Evolutionary conservation across 2,888 invertebrate genomes (phyloP).

Genomic region (Acleris sparsana): DNA sequence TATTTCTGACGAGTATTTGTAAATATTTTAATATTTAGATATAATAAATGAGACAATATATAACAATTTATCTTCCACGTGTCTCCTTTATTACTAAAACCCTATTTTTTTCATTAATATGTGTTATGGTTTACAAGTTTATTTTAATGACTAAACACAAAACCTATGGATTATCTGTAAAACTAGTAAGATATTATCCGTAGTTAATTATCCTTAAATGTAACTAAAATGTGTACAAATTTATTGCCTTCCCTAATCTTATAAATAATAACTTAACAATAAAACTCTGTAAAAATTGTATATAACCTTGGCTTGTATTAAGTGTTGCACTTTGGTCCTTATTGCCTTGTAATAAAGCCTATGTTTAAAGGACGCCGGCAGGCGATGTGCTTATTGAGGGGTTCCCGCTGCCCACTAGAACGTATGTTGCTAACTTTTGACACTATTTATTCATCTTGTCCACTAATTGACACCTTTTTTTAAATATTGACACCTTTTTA

Average conservation of each 20-base stretch:
- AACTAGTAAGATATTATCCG: too few relatives aligned
- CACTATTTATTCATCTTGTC: constrained; percentile 12
- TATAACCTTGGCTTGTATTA: constrained; percentile 38
- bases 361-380: constrained; percentile 74
- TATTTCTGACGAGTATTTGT: too few relatives aligned
- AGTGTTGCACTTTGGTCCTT: constrained; percentile 33
- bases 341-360: constrained; percentile 52
- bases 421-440: constrained; percentile 61
- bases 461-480: neutral
- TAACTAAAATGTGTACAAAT: too few relatives aligned
- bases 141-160: too few relatives aligned
- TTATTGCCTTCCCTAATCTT: neutral
- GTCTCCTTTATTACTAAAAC: too few relatives aligned
- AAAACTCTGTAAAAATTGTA: constrained; percentile 23
- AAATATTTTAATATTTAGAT: too few relatives aligned
- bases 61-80: too few relatives aligned
- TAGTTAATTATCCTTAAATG: too few relatives aligned
- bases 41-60: too few relatives aligned
- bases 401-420: constrained; percentile 63
- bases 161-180: too few relatives aligned
- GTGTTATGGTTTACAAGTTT: too few relatives aligned
- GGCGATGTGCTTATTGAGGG: constrained; percentile 79
- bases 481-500: constrained; percentile 6
- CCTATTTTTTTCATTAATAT: too few relatives aligned
- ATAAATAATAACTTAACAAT: neutral